phyloP scores from a whole-genome alignment of 2,113 vertebrate species.

The Dasyurus viverrinus region DNA sequence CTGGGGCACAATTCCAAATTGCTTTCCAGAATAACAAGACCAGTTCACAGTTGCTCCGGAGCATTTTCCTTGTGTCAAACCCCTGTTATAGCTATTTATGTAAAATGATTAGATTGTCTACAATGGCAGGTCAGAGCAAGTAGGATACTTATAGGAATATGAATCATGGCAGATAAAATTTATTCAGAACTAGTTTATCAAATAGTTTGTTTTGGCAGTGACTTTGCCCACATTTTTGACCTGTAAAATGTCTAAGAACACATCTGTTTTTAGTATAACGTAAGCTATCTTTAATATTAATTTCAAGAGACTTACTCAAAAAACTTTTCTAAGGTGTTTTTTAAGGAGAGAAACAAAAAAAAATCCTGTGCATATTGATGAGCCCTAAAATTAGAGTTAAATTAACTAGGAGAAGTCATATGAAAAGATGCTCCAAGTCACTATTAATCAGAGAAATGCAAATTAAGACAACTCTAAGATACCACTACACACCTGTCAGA shows the following conservation, averaged over 20 bases:
- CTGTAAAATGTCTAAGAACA: conserved; percentile 37
- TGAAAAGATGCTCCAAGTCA: too few species aligned
- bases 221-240: conserved; percentile 43
- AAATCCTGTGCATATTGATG: conserved; percentile 19
- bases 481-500: too few species aligned
- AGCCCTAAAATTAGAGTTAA: conserved; percentile 22
- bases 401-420: conserved; percentile 9
- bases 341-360: conserved; percentile 28
- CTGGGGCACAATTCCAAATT: background rate
- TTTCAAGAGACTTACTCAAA: conserved; percentile 41
- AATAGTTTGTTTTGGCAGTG: background rate
- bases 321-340: conserved; percentile 24
- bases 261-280: conserved; percentile 34
- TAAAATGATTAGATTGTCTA: background rate
- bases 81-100: background rate
- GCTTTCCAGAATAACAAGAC: background rate
- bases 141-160: background rate
- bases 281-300: conserved; percentile 22
- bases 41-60: background rate
- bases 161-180: background rate
- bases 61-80: background rate
- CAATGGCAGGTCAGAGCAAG: background rate
- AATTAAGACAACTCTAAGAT: too few species aligned
- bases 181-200: background rate
- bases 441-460: too few species aligned